A percentile compares a stretch with the other conserved stretches of the same genome.
Evolutionary conservation across 2,888 invertebrate genomes (phyloP).

Genomic region (Galerucella calmariensis): DNA sequence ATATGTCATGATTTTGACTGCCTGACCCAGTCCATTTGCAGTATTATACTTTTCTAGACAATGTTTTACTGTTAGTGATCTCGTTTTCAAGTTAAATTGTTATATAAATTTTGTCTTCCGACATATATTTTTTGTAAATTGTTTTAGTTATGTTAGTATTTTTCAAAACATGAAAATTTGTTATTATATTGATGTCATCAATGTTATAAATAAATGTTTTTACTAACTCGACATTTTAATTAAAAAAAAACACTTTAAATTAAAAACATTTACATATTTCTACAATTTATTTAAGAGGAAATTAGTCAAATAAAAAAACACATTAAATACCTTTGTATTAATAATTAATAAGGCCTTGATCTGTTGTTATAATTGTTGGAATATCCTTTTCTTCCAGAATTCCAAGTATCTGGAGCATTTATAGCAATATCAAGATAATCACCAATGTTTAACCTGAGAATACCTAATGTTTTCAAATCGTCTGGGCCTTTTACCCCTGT

Average conservation of each 20-base stretch:
- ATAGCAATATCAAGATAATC: slow-evolving; percentile 98
- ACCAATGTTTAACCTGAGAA: slow-evolving; percentile 91
- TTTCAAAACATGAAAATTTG: slow-evolving; percentile 39
- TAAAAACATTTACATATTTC: no score
- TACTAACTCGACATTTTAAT: slow-evolving; percentile 23
- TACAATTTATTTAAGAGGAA: not conserved
- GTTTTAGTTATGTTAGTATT: slow-evolving; percentile 25
- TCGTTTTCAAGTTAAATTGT: slow-evolving; percentile 41
- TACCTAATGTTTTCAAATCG: slow-evolving; percentile 90
- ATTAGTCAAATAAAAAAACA: not conserved
- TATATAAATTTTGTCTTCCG: slow-evolving; percentile 53
- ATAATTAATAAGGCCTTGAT: slow-evolving; percentile 39
- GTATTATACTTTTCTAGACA: slow-evolving; percentile 25
- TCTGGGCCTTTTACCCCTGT: slow-evolving; percentile 93
- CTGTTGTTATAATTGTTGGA: slow-evolving; percentile 72
- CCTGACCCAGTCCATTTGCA: slow-evolving; percentile 14
- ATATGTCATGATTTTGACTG: not conserved
- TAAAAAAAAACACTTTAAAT: not conserved
- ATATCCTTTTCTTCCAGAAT: slow-evolving; percentile 69
- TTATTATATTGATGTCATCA: slow-evolving; percentile 53
- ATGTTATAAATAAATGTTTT: slow-evolving; percentile 50
- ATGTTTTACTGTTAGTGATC: slow-evolving; percentile 35
- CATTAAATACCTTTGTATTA: not conserved
- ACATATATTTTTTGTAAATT: slow-evolving; percentile 39
- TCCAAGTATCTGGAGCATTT: slow-evolving; percentile 82